Evolutionary conservation across 2,888 invertebrate genomes (phyloP), one percentile per base, ranked within the genome.

Genomic region (Yponomeuta evonymella): DNA sequence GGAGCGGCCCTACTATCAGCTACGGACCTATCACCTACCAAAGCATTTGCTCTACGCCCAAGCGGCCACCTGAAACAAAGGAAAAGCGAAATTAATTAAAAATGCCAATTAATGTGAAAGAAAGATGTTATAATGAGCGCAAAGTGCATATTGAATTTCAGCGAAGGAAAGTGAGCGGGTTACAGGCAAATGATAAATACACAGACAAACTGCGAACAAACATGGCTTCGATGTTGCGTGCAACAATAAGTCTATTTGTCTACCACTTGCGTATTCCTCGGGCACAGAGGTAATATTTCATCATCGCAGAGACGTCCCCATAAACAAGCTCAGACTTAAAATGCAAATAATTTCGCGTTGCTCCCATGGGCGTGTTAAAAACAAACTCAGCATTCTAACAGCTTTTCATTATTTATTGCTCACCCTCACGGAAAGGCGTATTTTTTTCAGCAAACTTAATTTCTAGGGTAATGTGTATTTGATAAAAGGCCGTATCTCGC

Each of bases 71-170:
- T 93, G 93, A 81, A 93, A 93, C 93, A 93, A 93, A 92, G 90
- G 89, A 87, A 89, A 89, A 93, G 92, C 92, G 92, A 85, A 93
- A 93, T 92, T 93, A 92, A 93, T 92, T 93, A 76, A 88, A 87
- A 90, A 86, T 80, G 91, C 91, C 89, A 91, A 89, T 89, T 75
- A 58, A 88, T 84, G 86, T 87, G 79, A 83, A 82, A 82, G 79
- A 76, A 83, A 84, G 75, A 73, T 72, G 75, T 81, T 78, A 80
- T 76, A 67, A 4, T 33, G 30, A 65, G 65, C 65, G 30, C 9
- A 5, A 36, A n/a, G 67, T 67, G 64, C 79, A 76, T 76, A 75
- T 75, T 77, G 69, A 58, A 23, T 64, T 64, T 64, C 29, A 23
- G n/a, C 29, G 64, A 23, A 64, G n/a, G 73, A 75, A 67, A n/a